phyloP scores from a whole-genome alignment of 2,888 invertebrate genomes.

The Dyspetes luteomarginatus region DNA sequence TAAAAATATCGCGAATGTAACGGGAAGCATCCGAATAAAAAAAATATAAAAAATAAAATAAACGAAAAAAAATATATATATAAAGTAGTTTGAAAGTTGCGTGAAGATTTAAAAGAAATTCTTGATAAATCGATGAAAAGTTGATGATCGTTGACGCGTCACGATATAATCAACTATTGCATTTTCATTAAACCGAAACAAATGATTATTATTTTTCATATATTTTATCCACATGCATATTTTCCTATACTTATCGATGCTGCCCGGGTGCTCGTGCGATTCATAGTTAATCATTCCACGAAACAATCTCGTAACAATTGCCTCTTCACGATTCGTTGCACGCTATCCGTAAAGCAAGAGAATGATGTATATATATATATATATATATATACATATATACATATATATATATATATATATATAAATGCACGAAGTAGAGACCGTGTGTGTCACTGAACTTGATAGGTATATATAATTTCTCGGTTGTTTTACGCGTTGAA shows the following conservation, averaged over 20 bases:
- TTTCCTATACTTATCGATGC: background rate
- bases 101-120: background rate
- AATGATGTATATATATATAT: background rate
- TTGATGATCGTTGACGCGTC: background rate
- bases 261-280: slow-evolving; percentile 6
- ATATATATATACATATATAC: background rate
- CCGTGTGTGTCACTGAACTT: slow-evolving; percentile 63
- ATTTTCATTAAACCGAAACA: slow-evolving; percentile 42
- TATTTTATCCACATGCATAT: background rate
- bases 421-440: slow-evolving; percentile 3
- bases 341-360: slow-evolving; percentile 16
- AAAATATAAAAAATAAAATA: slow-evolving; percentile 4
- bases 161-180: slow-evolving; percentile 28
- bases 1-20: no score
- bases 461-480: slow-evolving; percentile 58
- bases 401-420: background rate
- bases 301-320: slow-evolving; percentile 60
- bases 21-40: background rate
- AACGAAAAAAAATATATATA: no score
- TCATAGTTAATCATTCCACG: slow-evolving; percentile 36
- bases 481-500: slow-evolving; percentile 30
- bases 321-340: slow-evolving; percentile 45
- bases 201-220: slow-evolving; percentile 37
- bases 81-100: no score
- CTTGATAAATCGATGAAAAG: slow-evolving; percentile 23